A percentile compares a stretch with the other conserved stretches of the same genome.
phyloP scores from a whole-genome alignment of 2,113 vertebrate species.

The Platichthys stellatus region DNA sequence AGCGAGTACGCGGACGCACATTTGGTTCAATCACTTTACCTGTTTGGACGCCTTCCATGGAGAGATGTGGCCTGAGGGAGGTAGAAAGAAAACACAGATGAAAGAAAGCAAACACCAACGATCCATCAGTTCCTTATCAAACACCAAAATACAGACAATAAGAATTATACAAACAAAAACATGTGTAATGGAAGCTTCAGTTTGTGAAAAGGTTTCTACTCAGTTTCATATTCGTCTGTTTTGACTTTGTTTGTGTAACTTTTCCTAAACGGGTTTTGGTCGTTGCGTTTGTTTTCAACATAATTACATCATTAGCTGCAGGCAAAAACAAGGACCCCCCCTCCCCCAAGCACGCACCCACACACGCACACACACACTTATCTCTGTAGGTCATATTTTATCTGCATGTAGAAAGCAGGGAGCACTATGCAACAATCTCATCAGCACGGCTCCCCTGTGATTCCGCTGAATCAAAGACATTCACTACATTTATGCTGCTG shows the following conservation, averaged over 20 bases:
- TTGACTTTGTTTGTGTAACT: conserved; percentile 63
- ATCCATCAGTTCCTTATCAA: not conserved
- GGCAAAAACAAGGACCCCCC: conserved; percentile 38
- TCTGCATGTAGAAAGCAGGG: conserved; percentile 41
- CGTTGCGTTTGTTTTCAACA: conserved; percentile 78
- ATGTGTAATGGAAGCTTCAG: not conserved
- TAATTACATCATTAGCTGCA: conserved; percentile 82
- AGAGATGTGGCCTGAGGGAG: conserved; percentile 93
- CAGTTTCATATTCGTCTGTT: conserved; percentile 35
- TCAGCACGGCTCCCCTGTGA: conserved; percentile 56
- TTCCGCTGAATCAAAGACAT: conserved; percentile 45
- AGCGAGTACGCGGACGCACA: not conserved
- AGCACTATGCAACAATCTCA: conserved; percentile 45
- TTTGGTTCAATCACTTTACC: conserved; percentile 77
- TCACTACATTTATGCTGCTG: conserved; percentile 37
- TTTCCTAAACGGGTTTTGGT: conserved; percentile 44
- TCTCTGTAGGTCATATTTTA: conserved; percentile 46
- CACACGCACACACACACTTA: conserved; percentile 4
- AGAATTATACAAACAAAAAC: not conserved
- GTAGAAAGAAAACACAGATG: conserved; percentile 61
- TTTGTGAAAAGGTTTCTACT: not conserved
- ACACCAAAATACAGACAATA: conserved; percentile 5
- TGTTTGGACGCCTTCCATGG: conserved; percentile 98
- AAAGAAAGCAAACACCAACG: not conserved
- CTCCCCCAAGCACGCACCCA: not conserved